phyloP scores from a whole-genome alignment of 2,888 invertebrate genomes.

The Arge pagana region DNA sequence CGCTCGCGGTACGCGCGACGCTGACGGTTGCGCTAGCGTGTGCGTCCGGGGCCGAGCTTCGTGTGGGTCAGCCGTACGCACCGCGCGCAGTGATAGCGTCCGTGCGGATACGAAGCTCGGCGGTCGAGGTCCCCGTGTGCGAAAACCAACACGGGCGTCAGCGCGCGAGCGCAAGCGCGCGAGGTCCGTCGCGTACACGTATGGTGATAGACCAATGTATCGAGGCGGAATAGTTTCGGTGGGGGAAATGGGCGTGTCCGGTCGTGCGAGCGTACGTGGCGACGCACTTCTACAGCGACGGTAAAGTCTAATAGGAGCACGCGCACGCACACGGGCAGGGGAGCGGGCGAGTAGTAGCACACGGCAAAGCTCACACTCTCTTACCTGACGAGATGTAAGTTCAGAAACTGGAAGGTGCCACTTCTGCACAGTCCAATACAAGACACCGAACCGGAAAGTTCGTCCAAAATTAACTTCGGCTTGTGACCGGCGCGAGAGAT shows the following conservation, averaged over 20 bases:
- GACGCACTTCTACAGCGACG: constrained; percentile 23
- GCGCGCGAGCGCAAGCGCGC: constrained; percentile 61
- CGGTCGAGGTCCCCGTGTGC: background rate
- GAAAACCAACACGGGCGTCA: too few species aligned
- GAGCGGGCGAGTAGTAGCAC: constrained; percentile 20
- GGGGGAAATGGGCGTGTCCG: constrained; percentile 59
- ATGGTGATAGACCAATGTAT: constrained; percentile 59
- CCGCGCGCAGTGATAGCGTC: too few species aligned
- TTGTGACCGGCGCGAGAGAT: background rate
- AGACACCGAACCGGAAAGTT: constrained; percentile 58
- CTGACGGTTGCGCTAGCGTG: too few species aligned
- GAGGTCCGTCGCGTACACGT: constrained; percentile 29
- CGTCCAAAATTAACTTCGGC: constrained; percentile 35
- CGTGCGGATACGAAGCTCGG: background rate
- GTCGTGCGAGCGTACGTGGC: constrained; percentile 51
- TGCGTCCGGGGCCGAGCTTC: constrained; percentile 42
- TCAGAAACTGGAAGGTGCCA: constrained; percentile 57
- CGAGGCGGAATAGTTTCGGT: constrained; percentile 59
- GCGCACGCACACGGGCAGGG: constrained; percentile 16
- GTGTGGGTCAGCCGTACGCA: constrained; percentile 41
- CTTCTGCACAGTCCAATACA: constrained; percentile 57
- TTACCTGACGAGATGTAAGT: constrained; percentile 57
- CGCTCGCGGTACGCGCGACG: too few species aligned
- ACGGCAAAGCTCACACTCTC: constrained; percentile 54
- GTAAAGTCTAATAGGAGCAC: constrained; percentile 16